Conservation (phyloP, 1,140 invertebrate species). For the Cardiocondyla obscurior region DNA sequence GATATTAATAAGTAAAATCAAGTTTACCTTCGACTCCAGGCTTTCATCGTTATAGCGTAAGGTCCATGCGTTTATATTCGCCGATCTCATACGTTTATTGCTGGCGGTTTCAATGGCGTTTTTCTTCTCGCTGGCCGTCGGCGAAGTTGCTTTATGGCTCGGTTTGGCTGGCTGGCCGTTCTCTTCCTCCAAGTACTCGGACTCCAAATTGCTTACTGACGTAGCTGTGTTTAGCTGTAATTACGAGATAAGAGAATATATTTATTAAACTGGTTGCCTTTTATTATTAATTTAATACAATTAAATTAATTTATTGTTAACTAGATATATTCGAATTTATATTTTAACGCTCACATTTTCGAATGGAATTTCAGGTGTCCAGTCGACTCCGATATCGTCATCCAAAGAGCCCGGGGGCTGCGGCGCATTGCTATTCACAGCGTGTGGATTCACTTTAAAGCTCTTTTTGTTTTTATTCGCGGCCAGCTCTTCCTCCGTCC, state of each 20-base stretch:
- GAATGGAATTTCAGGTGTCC: constrained; percentile 96
- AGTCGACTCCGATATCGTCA: constrained; percentile 91
- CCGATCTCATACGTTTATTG: constrained; percentile 94
- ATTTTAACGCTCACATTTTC: constrained; percentile 88
- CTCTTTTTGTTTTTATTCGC: constrained; percentile 79
- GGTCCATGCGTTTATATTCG: constrained; percentile 94
- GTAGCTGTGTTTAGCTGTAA: constrained; percentile 83
- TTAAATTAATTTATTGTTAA: not conserved
- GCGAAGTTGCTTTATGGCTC: constrained; percentile 72
- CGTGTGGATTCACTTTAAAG: constrained; percentile 78
- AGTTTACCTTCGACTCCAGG: constrained; percentile 87
- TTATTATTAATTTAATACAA: constrained; percentile 1
- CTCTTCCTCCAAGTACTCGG: constrained; percentile 82
- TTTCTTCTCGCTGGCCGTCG: constrained; percentile 87
- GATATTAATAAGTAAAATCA: not conserved
- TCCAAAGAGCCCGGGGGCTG: constrained; percentile 84
- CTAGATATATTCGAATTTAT: not conserved
- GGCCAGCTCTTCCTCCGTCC: constrained; percentile 84
- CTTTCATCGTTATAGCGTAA: constrained; percentile 92
- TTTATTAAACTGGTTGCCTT: not conserved
- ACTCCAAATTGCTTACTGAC: constrained; percentile 83
- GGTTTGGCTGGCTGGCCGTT: constrained; percentile 68
- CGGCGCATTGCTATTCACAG: constrained; percentile 71
- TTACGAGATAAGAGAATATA: not conserved
- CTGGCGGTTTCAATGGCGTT: constrained; percentile 96